These are phyloP conservation scores for Protosalanx chinensis DNA, from an alignment of 2,797 vertebrate species.

Conservation along the genomic window DNA sequence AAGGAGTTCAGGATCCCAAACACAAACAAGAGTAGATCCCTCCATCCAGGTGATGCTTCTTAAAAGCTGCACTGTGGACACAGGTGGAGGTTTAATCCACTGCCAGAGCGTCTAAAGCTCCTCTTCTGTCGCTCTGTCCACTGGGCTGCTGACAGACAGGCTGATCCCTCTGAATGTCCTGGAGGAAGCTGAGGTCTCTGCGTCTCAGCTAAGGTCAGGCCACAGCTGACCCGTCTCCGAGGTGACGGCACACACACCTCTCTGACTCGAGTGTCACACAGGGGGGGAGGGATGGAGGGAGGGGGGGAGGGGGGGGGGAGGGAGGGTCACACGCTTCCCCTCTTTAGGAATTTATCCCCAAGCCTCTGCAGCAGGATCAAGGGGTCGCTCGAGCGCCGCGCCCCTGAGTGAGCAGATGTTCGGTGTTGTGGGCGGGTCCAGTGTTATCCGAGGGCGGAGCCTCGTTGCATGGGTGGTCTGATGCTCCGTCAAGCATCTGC, in stretches of 20 bases:
- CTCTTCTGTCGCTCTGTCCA: background rate
- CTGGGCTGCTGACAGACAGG: constrained; percentile 28
- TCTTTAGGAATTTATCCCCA: background rate
- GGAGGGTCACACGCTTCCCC: background rate
- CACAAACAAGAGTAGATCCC: background rate
- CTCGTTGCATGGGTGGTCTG: background rate
- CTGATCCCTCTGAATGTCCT: constrained; percentile 15
- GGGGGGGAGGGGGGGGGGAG: background rate
- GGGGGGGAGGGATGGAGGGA: background rate
- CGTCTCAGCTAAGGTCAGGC: constrained; percentile 29
- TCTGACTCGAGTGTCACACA: constrained; percentile 10
- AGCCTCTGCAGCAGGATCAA: constrained; percentile 40
- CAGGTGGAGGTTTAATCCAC: background rate
- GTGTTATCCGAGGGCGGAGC: background rate
- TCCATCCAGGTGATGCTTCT: constrained; percentile 8
- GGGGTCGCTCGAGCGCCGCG: constrained; percentile 29
- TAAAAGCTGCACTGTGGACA: constrained; percentile 34
- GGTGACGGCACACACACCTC: constrained; percentile 40
- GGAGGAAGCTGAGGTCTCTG: background rate
- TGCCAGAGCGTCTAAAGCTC: constrained; percentile 26
- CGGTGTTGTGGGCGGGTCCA: background rate
- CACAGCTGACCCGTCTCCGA: constrained; percentile 36
- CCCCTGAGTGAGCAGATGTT: constrained; percentile 37
- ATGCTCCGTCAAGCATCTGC: constrained; percentile 12
- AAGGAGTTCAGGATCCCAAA: background rate